Evolutionary conservation across 2,888 invertebrate species (phyloP).

Genomic region (Invenusta paracnida): DNA sequence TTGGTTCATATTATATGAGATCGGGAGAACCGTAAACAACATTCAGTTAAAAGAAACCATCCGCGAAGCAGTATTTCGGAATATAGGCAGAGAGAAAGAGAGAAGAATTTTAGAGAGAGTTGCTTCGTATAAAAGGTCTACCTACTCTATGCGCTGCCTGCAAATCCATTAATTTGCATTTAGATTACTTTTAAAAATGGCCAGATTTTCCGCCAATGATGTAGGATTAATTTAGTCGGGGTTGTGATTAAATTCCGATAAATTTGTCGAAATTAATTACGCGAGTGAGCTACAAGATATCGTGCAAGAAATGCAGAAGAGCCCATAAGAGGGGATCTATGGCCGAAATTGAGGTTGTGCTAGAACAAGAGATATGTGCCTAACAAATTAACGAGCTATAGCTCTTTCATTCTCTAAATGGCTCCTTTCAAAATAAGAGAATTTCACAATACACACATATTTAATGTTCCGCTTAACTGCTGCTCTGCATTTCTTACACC

Average conservation of each 20-base stretch:
- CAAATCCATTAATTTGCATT: conserved; percentile 21
- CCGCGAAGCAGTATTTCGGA: background rate
- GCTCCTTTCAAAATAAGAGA: too few species aligned
- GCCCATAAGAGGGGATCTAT: background rate
- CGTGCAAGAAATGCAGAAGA: background rate
- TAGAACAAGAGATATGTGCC: too few species aligned
- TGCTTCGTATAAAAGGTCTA: background rate
- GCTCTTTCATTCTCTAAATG: too few species aligned
- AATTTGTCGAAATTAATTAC: conserved; percentile 8
- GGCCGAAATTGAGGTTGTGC: background rate
- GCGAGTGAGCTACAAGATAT: background rate
- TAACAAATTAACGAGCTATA: too few species aligned
- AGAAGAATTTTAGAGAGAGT: background rate
- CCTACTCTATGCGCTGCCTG: too few species aligned
- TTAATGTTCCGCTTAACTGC: too few species aligned
- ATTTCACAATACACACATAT: too few species aligned
- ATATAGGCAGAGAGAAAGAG: background rate
- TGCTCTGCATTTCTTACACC: too few species aligned
- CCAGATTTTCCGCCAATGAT: background rate
- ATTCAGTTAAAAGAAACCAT: background rate
- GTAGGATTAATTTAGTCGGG: conserved; percentile 17
- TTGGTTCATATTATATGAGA: too few species aligned
- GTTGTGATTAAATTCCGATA: conserved; percentile 14
- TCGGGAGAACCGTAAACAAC: background rate
- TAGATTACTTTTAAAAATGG: conserved; percentile 24